Percentiles rank a stretch among this genome's conserved stretches.
Evolutionary conservation across 2,113 vertebrate genomes (phyloP).

Genomic region (Thamnaconus septentrionalis): DNA sequence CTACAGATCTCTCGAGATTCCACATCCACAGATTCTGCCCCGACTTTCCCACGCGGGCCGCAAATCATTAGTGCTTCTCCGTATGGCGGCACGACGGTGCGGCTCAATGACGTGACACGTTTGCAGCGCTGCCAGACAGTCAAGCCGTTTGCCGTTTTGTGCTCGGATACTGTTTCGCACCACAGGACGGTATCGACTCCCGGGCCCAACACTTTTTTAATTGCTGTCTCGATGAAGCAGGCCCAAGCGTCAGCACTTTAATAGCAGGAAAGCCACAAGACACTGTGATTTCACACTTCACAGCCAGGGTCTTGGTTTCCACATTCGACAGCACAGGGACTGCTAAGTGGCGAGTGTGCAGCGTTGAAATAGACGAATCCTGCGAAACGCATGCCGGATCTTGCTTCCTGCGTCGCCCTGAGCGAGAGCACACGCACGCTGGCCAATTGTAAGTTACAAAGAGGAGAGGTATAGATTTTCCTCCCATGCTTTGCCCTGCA

Average conservation of each 20-base stretch:
- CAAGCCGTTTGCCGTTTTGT: conserved; percentile 36
- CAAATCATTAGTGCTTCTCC: conserved; percentile 44
- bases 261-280: background rate
- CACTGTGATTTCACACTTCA: conserved; percentile 11
- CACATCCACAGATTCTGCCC: conserved; percentile 22
- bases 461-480: conserved; percentile 31
- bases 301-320: conserved; percentile 8
- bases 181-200: conserved; percentile 24
- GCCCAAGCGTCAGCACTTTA: too few species aligned
- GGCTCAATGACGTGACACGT: conserved; percentile 37
- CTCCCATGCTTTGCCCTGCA: conserved; percentile 22
- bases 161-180: conserved; percentile 33
- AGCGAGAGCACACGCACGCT: conserved; percentile 17
- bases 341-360: conserved; percentile 16
- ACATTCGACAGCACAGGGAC: conserved; percentile 10
- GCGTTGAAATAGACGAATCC: conserved; percentile 11
- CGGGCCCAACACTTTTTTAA: conserved; percentile 34
- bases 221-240: conserved; percentile 10
- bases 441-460: conserved; percentile 41
- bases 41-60: conserved; percentile 49
- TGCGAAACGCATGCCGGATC: conserved; percentile 32
- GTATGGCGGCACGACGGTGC: conserved; percentile 35
- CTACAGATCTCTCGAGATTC: conserved; percentile 43
- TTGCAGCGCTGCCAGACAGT: conserved; percentile 40
- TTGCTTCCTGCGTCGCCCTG: conserved; percentile 22